Evolutionary conservation across 2,113 vertebrate species (phyloP).

Genomic region (Sclerurus mexicanus): DNA sequence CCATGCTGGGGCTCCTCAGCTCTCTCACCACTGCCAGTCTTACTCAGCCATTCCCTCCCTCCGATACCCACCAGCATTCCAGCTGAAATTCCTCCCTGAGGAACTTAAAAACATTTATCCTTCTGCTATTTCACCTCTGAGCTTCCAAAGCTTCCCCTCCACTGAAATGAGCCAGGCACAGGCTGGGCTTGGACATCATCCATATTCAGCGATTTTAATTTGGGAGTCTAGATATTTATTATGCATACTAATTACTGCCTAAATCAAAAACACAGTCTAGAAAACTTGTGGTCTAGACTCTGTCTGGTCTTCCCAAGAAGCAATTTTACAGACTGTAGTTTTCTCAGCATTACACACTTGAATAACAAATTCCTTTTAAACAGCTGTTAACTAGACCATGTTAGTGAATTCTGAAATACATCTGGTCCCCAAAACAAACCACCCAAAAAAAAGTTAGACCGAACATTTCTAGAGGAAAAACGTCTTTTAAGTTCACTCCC

Average conservation of each 20-base stretch:
- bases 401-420: background rate
- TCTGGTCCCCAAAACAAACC: background rate
- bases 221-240: background rate
- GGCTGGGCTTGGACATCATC: background rate
- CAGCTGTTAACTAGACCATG: background rate
- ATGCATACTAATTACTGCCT: background rate
- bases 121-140: background rate
- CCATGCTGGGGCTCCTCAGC: accelerated
- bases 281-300: background rate
- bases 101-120: background rate
- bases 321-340: background rate
- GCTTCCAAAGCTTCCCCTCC: background rate
- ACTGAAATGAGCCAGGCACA: background rate
- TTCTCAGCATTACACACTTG: background rate
- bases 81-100: background rate
- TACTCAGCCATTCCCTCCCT: background rate
- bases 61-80: background rate
- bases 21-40: background rate
- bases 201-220: background rate
- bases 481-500: background rate
- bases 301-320: background rate
- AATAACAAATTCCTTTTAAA: background rate
- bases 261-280: background rate
- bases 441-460: background rate
- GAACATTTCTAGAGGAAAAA: background rate